Evolutionary conservation across 2,888 invertebrate species (phyloP).

Genomic region (Heliconius erato): DNA sequence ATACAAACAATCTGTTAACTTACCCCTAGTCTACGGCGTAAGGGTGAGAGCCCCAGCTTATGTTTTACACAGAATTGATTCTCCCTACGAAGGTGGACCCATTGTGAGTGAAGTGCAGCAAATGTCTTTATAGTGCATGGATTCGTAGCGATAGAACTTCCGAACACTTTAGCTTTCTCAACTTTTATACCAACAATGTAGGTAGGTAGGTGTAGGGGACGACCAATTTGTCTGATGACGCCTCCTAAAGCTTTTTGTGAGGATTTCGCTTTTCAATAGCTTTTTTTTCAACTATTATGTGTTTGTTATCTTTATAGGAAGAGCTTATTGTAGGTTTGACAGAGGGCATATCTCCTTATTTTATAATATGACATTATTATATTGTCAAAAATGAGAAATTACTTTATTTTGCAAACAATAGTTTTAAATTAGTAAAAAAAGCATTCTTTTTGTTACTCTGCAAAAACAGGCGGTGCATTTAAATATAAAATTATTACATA

Average conservation of each 20-base stretch:
- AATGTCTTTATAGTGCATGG: slow-evolving; percentile 49
- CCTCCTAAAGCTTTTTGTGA: slow-evolving; percentile 24
- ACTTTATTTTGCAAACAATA: too few species aligned
- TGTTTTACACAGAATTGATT: slow-evolving; percentile 74
- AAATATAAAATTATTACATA: too few species aligned
- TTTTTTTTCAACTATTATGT: not conserved
- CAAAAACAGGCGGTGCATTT: not conserved
- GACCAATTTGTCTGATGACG: slow-evolving; percentile 51
- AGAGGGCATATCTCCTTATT: too few species aligned
- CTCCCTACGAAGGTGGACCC: slow-evolving; percentile 56
- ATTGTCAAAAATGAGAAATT: too few species aligned
- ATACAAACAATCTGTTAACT: slow-evolving; percentile 55
- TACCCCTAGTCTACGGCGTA: slow-evolving; percentile 60
- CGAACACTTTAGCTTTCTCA: slow-evolving; percentile 49
- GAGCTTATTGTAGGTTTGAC: too few species aligned
- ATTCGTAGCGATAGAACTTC: slow-evolving; percentile 44
- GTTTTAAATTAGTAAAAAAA: not conserved
- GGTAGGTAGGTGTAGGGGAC: slow-evolving; percentile 37
- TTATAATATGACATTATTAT: too few species aligned
- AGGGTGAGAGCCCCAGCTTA: slow-evolving; percentile 57
- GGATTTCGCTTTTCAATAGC: slow-evolving; percentile 8
- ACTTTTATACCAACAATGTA: slow-evolving; percentile 34
- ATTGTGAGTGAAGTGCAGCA: slow-evolving; percentile 55
- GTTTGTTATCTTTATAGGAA: not conserved
- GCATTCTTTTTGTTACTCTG: too few species aligned